These are phyloP conservation scores for Sphaerodactylus townsendi DNA, from an alignment of 2,113 vertebrate species.

Conservation along the genomic window DNA sequence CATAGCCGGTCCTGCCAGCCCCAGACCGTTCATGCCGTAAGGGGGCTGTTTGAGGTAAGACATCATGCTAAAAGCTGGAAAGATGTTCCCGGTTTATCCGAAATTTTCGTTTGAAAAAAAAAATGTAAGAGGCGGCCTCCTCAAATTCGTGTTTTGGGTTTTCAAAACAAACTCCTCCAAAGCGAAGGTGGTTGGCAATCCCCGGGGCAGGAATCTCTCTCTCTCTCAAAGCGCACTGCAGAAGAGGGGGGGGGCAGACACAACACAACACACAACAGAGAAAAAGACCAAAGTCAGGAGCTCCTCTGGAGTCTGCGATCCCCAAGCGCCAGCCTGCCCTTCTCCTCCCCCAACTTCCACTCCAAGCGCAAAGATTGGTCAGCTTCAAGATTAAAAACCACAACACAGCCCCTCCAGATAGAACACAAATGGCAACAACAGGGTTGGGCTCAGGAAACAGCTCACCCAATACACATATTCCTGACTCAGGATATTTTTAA, in stretches of 20 bases:
- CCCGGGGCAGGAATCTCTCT: conserved; percentile 62
- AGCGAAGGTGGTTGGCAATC: conserved; percentile 56
- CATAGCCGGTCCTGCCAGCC: conserved; percentile 94
- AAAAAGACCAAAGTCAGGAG: not conserved
- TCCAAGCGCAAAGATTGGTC: not conserved
- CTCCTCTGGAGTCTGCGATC: not conserved
- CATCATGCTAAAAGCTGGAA: conserved; percentile 98
- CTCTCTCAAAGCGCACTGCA: conserved; percentile 49
- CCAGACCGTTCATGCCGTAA: conserved; percentile 96
- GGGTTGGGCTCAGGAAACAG: no score
- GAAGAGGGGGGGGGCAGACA: conserved; percentile 16
- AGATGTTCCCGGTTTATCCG: conserved; percentile 69
- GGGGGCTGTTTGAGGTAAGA: conserved; percentile 99
- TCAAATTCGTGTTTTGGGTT: no score
- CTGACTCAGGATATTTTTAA: no score
- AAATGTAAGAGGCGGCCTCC: no score
- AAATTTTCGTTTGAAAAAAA: not conserved
- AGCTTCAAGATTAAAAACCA: not conserved
- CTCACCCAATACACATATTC: no score
- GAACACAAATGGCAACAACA: no score
- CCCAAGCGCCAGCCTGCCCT: no score
- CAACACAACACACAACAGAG: not conserved
- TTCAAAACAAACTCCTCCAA: not conserved
- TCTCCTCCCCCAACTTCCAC: not conserved
- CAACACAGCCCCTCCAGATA: no score